Percentiles rank a stretch among this genome's conserved stretches.
Conservation (phyloP, 2,797 vertebrate genomes). For the Enteromius unitaeniatus region DNA sequence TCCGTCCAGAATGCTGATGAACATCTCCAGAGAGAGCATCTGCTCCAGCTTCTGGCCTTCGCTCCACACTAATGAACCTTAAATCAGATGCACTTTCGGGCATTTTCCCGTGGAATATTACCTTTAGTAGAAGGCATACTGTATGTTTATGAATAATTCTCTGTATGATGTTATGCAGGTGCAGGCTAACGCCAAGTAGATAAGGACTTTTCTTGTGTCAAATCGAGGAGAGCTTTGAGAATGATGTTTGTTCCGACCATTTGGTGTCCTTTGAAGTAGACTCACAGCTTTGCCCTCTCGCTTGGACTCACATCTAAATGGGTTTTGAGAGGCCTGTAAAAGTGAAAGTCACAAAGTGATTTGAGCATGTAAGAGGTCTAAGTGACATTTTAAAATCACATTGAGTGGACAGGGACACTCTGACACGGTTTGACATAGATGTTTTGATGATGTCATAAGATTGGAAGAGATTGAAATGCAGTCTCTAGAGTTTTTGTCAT, state of each 20-base stretch:
- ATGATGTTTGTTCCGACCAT: slow-evolving; percentile 1
- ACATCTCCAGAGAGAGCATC: slow-evolving; percentile 62
- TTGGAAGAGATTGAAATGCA: slow-evolving; percentile 13
- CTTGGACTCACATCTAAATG: slow-evolving; percentile 26
- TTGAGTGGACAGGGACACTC: neutral
- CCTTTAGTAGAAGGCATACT: neutral
- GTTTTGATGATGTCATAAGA: slow-evolving; percentile 27
- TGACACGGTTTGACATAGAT: slow-evolving; percentile 16
- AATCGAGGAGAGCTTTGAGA: slow-evolving; percentile 13
- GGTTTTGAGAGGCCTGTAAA: slow-evolving; percentile 35
- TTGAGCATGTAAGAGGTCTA: slow-evolving; percentile 14
- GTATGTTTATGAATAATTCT: slow-evolving; percentile 8
- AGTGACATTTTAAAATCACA: slow-evolving; percentile 32
- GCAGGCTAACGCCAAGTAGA: neutral
- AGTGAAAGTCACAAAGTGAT: slow-evolving; percentile 34
- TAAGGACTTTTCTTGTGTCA: slow-evolving; percentile 16
- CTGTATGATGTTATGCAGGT: neutral
- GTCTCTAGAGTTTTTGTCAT: neutral
- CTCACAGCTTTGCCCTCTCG: slow-evolving; percentile 15
- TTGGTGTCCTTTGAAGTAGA: slow-evolving; percentile 10
- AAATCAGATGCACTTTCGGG: slow-evolving; percentile 38
- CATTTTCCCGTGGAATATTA: neutral
- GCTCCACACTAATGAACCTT: slow-evolving; percentile 54
- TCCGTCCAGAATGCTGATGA: slow-evolving; percentile 59
- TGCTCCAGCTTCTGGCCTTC: slow-evolving; percentile 57